Evolutionary conservation across 2,797 vertebrate genomes (phyloP).

Genomic region (Danionella dracula): DNA sequence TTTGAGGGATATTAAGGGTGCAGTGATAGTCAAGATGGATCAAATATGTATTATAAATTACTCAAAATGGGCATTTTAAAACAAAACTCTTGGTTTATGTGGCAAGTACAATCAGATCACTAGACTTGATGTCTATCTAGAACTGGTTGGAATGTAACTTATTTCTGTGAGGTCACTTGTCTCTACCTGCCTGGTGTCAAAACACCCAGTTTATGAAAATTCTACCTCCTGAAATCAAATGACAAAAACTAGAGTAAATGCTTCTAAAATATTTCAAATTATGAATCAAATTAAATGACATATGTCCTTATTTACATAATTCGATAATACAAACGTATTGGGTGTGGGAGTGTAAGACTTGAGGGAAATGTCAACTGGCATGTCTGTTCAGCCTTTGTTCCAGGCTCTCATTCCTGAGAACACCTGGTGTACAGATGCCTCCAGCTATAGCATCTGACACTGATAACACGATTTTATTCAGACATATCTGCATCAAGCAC

Average conservation of each 20-base stretch:
- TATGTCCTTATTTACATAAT: not conserved
- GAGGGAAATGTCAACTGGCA: not conserved
- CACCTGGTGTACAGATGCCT: slow-evolving; percentile 47
- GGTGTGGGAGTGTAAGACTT: not conserved
- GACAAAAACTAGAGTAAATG: not conserved
- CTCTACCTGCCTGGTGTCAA: not conserved
- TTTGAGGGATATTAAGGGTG: too few species aligned
- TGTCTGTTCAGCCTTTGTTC: not conserved
- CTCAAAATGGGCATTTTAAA: too few species aligned
- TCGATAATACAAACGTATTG: not conserved
- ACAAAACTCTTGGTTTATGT: too few species aligned
- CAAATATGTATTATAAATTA: too few species aligned
- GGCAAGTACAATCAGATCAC: too few species aligned
- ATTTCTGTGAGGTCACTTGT: not conserved
- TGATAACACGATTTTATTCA: not conserved
- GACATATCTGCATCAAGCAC: not conserved
- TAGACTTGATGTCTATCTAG: not conserved
- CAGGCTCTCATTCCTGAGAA: slow-evolving; percentile 20
- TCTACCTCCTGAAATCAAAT: not conserved
- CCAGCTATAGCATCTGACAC: not conserved
- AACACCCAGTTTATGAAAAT: not conserved
- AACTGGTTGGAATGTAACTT: not conserved
- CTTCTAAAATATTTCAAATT: too few species aligned
- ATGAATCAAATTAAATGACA: too few species aligned
- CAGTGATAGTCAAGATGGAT: too few species aligned